phyloP scores from a whole-genome alignment of 2,797 vertebrate species.

The Lepilemur septentrionalis region DNA sequence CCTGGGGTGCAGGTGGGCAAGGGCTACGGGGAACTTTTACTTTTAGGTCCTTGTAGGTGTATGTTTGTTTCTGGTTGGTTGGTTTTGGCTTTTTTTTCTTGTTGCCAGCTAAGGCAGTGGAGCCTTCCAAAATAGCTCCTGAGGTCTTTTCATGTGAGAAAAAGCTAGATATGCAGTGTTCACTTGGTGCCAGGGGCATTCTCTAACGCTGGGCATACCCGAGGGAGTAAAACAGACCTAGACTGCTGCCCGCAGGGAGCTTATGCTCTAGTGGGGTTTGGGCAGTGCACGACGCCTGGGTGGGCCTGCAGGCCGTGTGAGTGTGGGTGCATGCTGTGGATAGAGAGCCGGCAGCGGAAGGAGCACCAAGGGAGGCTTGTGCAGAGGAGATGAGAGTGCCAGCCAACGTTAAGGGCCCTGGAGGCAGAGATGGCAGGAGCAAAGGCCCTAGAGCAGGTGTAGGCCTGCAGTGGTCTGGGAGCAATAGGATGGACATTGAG shows the following conservation, averaged over 20 bases:
- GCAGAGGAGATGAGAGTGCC: background rate
- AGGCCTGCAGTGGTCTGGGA: background rate
- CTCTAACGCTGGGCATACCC: background rate
- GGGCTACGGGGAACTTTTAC: background rate
- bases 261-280: rapidly evolving
- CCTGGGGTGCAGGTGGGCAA: background rate
- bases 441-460: background rate
- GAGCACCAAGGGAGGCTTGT: background rate
- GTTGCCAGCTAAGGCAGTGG: background rate
- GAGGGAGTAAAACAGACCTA: background rate
- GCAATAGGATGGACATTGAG: no score
- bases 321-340: rapidly evolving
- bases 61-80: background rate
- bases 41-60: background rate
- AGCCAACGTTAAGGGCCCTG: no score
- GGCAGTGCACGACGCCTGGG: background rate
- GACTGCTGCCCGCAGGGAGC: background rate
- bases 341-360: background rate
- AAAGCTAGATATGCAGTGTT: background rate
- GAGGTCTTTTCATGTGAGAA: background rate
- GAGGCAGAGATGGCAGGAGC: background rate
- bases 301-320: rapidly evolving
- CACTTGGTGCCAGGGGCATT: background rate
- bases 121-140: background rate
- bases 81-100: background rate